Evolutionary conservation across 2,888 invertebrate genomes (phyloP), one percentile per base, ranked within the genome.

Genomic region (Trachelus tabidus): DNA sequence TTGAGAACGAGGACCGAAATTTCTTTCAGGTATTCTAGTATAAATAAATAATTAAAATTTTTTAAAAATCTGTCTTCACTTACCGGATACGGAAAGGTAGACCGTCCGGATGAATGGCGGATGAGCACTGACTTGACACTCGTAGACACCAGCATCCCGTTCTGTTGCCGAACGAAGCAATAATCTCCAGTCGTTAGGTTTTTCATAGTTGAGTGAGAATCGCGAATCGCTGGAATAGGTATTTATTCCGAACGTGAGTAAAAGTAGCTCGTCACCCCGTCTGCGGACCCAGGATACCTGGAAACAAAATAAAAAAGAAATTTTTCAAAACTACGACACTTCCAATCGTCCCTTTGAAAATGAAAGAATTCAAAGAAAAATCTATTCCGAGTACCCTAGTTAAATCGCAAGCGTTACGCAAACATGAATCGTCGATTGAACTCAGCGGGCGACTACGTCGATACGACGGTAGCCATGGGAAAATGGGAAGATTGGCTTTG

Each of bases 41-140:
- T 40, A 6, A 15, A 6, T 15, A 6, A 40, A 15, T 40, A 40
- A 40, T 15, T 2, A 15, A 15, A 40, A 40, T 40, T n/a, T n/a
- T n/a, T n/a, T 33, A 3, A 4, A 37, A 34, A 34, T 11, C 33
- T 33, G 2, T 33, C 33, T 56, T 56, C 56, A 56, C 95, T 94
- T 89, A 96, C 96, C 96, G 89, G 95, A 95, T 85, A 96, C 95
- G 85, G 93, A 93, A 79, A 96, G 93, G 90, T 94, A 93, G 75
- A 96, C 94, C 87, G 94, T 93, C 85, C 95, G 93, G 82, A 95
- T 95, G 79, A 95, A 91, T 12, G 96, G 95, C 12, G 96, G 96
- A 91, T 96, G 96, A 31, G 95, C 94, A n/a, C 95, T 96, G 83
- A 96, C 95, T 92, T 96, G 96, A 86, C 96, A 96, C 91, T 96